A percentile compares a stretch with the other conserved stretches of the same genome.
These are phyloP conservation scores for Danaus melanippus DNA, from an alignment of 1,140 invertebrate species.

Conservation along the genomic window DNA sequence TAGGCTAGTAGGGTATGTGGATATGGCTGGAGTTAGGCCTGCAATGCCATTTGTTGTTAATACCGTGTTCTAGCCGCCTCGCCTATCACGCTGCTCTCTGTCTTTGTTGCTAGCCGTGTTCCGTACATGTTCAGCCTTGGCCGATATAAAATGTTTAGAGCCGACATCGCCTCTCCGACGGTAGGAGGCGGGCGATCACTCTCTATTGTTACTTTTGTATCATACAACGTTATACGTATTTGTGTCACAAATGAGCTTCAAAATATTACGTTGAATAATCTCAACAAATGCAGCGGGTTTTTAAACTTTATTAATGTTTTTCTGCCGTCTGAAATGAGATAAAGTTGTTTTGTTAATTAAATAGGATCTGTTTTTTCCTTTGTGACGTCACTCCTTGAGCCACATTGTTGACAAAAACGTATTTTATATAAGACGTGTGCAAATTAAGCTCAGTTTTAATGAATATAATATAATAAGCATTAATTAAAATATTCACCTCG, in stretches of 20 bases:
- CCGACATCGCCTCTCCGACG: constrained; percentile 6
- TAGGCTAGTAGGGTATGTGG: constrained; percentile 22
- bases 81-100: constrained; percentile 12
- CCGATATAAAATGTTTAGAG: constrained; percentile 58
- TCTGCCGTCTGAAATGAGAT: no score
- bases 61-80: constrained; percentile 10
- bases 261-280: no score
- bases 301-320: no score
- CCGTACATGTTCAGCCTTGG: constrained; percentile 37
- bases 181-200: constrained; percentile 32
- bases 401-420: no score
- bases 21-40: constrained; percentile 10
- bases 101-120: constrained; percentile 13
- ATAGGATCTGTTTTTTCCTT: no score
- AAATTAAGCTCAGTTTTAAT: no score
- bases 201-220: constrained; percentile 48
- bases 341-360: no score
- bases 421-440: no score
- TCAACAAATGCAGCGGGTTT: no score
- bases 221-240: constrained; percentile 22
- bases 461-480: no score
- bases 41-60: constrained; percentile 13
- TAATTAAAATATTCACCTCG: no score
- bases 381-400: no score
- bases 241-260: constrained; percentile 32